Conservation (phyloP, 2,113 vertebrate species). For the Megaceryle torquata region DNA sequence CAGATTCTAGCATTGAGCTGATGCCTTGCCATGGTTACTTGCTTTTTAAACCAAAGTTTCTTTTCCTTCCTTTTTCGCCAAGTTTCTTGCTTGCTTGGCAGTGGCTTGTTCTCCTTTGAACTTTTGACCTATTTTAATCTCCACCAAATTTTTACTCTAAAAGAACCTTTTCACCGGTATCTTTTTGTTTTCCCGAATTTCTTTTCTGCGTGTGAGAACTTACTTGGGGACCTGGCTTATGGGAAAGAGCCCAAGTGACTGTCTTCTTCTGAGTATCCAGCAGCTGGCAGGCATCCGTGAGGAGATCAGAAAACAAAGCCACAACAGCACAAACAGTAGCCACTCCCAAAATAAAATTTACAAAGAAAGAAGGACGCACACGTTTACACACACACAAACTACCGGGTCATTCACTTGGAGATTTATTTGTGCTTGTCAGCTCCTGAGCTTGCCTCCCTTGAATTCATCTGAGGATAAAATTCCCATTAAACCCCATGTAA, state of each 20-base stretch:
- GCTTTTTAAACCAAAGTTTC: slow-evolving; percentile 76
- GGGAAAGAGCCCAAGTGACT: slow-evolving; percentile 65
- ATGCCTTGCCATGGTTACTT: slow-evolving; percentile 87
- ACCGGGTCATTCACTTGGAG: slow-evolving; percentile 9
- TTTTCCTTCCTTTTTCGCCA: slow-evolving; percentile 73
- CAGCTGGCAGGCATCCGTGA: slow-evolving; percentile 60
- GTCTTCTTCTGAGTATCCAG: slow-evolving; percentile 64
- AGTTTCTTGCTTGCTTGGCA: slow-evolving; percentile 74
- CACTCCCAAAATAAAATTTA: slow-evolving; percentile 69
- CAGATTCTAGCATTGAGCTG: slow-evolving; percentile 84
- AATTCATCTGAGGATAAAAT: neutral
- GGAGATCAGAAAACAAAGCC: slow-evolving; percentile 49
- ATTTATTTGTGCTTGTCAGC: slow-evolving; percentile 4
- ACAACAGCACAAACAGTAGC: slow-evolving; percentile 40
- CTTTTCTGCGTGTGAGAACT: slow-evolving; percentile 75
- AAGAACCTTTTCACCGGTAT: slow-evolving; percentile 75
- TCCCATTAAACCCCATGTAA: neutral
- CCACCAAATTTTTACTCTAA: slow-evolving; percentile 78
- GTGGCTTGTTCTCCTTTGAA: slow-evolving; percentile 70
- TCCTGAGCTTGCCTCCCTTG: neutral
- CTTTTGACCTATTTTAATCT: slow-evolving; percentile 80
- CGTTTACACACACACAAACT: neutral
- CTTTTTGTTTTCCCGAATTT: slow-evolving; percentile 72
- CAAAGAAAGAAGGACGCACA: slow-evolving; percentile 55
- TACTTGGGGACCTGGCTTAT: slow-evolving; percentile 41